Percentiles rank a stretch among this genome's conserved stretches.
Conservation (phyloP, 2,113 vertebrate species). For the Ochotona princeps region DNA sequence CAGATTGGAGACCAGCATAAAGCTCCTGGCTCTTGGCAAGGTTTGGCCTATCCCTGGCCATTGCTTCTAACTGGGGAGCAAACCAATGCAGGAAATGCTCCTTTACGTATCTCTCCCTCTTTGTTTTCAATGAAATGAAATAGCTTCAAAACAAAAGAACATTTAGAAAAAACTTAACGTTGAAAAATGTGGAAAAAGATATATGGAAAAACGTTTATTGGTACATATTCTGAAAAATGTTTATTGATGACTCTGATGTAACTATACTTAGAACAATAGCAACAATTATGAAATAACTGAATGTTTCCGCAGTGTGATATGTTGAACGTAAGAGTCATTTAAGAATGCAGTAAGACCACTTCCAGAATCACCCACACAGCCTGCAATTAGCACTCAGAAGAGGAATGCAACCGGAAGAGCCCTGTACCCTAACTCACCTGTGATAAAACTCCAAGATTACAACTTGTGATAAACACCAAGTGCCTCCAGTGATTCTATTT, state of each 20-base stretch:
- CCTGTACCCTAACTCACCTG: not conserved
- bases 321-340: not conserved
- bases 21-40: too few species aligned
- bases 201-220: not conserved
- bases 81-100: too few species aligned
- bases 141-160: too few species aligned
- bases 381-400: not conserved
- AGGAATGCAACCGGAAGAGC: not conserved
- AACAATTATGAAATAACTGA: not conserved
- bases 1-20: too few species aligned
- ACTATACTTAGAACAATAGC: not conserved
- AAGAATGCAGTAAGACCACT: not conserved
- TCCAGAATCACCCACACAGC: not conserved
- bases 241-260: not conserved
- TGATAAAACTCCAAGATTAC: constrained; percentile 3
- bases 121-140: too few species aligned
- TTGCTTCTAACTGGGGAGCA: too few species aligned
- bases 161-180: not conserved
- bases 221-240: too few species aligned
- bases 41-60: too few species aligned
- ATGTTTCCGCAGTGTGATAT: not conserved
- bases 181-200: not conserved
- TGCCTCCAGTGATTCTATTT: not conserved
- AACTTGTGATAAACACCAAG: not conserved
- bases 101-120: too few species aligned